These are phyloP conservation scores for Dasysyrphus albostriatus DNA, from an alignment of 2,888 invertebrate species.

Conservation along the genomic window DNA sequence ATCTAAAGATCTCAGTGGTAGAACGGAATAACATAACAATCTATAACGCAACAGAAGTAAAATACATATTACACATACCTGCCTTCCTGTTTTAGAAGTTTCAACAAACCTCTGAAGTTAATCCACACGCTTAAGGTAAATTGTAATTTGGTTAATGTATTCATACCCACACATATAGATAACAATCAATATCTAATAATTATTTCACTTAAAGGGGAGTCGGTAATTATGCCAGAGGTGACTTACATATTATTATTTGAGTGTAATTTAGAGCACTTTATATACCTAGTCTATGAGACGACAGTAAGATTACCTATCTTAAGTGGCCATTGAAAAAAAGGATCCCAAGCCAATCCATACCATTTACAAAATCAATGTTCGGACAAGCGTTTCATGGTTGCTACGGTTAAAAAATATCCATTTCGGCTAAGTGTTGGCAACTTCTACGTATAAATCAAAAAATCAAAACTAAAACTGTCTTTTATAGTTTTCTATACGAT, in stretches of 20 bases:
- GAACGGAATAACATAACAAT: slow-evolving; percentile 7
- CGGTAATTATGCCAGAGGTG: background rate
- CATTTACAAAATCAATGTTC: too few relatives aligned
- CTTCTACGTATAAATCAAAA: too few relatives aligned
- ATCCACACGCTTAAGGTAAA: slow-evolving; percentile 17
- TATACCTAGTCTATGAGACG: too few relatives aligned
- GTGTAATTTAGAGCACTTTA: background rate
- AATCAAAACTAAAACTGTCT: too few relatives aligned
- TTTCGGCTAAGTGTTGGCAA: too few relatives aligned
- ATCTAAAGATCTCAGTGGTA: slow-evolving; percentile 20
- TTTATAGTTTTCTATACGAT: too few relatives aligned
- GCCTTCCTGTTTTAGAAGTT: slow-evolving; percentile 15
- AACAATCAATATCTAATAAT: background rate
- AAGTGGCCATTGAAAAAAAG: too few relatives aligned
- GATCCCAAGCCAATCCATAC: too few relatives aligned
- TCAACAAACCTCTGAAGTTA: slow-evolving; percentile 26
- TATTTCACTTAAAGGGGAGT: background rate
- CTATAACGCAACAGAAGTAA: slow-evolving; percentile 15
- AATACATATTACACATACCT: background rate
- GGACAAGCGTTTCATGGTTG: too few relatives aligned
- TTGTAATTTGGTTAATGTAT: slow-evolving; percentile 21
- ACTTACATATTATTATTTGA: background rate
- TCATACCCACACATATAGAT: background rate
- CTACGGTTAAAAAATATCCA: too few relatives aligned
- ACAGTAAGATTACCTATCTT: too few relatives aligned